Evolutionary conservation across 2,888 invertebrate species (phyloP).

Genomic region (Baccha elongata): DNA sequence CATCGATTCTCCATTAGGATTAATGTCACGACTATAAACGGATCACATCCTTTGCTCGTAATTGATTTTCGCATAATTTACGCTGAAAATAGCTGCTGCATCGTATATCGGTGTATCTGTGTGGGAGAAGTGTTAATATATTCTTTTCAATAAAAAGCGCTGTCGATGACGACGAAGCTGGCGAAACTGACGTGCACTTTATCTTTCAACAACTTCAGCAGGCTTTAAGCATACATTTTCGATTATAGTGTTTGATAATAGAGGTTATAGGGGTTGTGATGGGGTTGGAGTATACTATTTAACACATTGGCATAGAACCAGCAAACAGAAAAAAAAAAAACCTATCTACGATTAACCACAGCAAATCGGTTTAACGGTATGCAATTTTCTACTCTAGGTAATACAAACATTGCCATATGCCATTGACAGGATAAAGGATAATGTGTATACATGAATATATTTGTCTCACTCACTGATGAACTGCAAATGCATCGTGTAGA

Average conservation of each 20-base stretch:
- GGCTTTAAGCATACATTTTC: slow-evolving; percentile 24
- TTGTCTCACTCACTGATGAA: slow-evolving; percentile 41
- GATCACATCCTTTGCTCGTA: slow-evolving; percentile 56
- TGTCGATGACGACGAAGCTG: neutral
- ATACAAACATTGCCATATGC: neutral
- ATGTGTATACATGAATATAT: slow-evolving; percentile 38
- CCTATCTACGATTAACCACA: slow-evolving; percentile 62
- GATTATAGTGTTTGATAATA: neutral
- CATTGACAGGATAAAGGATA: slow-evolving; percentile 2
- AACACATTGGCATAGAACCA: slow-evolving; percentile 37
- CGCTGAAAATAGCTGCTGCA: slow-evolving; percentile 41
- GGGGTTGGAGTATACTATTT: slow-evolving; percentile 36
- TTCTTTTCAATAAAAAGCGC: slow-evolving; percentile 10
- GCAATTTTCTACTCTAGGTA: slow-evolving; percentile 19
- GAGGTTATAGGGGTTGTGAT: neutral
- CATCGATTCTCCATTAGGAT: slow-evolving; percentile 65
- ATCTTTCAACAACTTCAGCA: slow-evolving; percentile 25
- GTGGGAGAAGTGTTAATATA: slow-evolving; percentile 22
- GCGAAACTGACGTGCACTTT: slow-evolving; percentile 7
- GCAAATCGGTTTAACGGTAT: slow-evolving; percentile 41
- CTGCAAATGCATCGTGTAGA: slow-evolving; percentile 29
- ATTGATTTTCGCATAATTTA: slow-evolving; percentile 69
- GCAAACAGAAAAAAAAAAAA: slow-evolving; percentile 4
- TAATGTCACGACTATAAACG: slow-evolving; percentile 60
- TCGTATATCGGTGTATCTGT: neutral